Evolutionary conservation across 2,888 invertebrate species (phyloP), one percentile per base, ranked within the genome.

Genomic region (Drosophila mimica): DNA sequence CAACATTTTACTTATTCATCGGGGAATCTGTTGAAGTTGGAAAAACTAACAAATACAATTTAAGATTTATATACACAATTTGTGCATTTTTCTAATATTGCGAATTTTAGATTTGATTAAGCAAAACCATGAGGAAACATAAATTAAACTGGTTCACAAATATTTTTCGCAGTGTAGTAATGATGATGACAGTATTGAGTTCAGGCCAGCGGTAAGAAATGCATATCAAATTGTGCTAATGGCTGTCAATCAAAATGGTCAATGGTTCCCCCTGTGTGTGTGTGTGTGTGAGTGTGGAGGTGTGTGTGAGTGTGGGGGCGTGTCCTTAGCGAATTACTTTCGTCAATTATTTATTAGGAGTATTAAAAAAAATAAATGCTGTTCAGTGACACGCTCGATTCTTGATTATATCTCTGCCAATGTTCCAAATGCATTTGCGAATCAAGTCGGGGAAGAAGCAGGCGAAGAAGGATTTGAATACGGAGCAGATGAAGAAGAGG

Each of bases 221-320:
- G 46, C 46, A 46, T 15, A 46, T 46, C 25, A 25, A 46, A 46
- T 46, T 46, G 15, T 8, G 25, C 46, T 46, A 46, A 46, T 46
- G 46, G 46, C 25, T 25, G 46, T 46, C 46, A 46, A 46, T 46
- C 25, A 25, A 25, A 46, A 25, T 46, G 46, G 25, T 4, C 25
- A 46, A 8, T 46, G 8, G 15, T 15, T 25, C 8, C 15, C 43
- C 7, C 11, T 11, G 43, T 11, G 43, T n/a, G 4, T 40, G 38
- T 8, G 17, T 0, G 38, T 0, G 38, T 17, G 38, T 13, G 34
- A 8, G 15, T 15, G 36, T 8, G 38, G 1, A 17, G 1, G 34
- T 15, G 15, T 15, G 36, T 8, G 7, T 3, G 4, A 7, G 7
- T 25, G 95, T 95, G 92, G 93, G 13, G 8, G 8, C 15, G 20